phyloP scores from a whole-genome alignment of 2,888 invertebrate genomes.

The Acleris laterana region DNA sequence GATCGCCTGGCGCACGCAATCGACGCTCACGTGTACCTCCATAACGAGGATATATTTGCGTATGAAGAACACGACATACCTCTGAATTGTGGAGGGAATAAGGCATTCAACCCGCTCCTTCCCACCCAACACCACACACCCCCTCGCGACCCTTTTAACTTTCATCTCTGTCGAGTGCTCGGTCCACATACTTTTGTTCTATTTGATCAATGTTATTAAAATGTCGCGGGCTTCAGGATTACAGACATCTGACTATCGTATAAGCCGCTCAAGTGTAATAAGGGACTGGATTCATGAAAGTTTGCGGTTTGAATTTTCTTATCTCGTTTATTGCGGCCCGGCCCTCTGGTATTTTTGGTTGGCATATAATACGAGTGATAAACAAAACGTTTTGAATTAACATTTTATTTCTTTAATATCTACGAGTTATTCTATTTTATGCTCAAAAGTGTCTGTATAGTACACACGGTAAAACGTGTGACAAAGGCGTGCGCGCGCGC shows the following conservation, averaged over 20 bases:
- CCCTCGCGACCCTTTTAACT: slow-evolving; percentile 83
- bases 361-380: slow-evolving; percentile 15
- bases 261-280: slow-evolving; percentile 55
- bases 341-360: slow-evolving; percentile 32
- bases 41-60: slow-evolving; percentile 85
- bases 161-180: slow-evolving; percentile 85
- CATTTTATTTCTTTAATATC: slow-evolving; percentile 49
- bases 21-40: slow-evolving; percentile 80
- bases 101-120: slow-evolving; percentile 82
- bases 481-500: slow-evolving; percentile 50
- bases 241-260: slow-evolving; percentile 78
- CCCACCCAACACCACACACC: slow-evolving; percentile 53
- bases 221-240: slow-evolving; percentile 81
- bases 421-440: too few relatives aligned
- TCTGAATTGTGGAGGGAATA: slow-evolving; percentile 84
- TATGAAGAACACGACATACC: slow-evolving; percentile 85
- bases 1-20: slow-evolving; percentile 77
- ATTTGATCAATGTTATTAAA: slow-evolving; percentile 85
- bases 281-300: slow-evolving; percentile 37
- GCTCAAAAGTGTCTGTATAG: too few relatives aligned
- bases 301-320: slow-evolving; percentile 38
- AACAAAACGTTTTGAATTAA: slow-evolving; percentile 35
- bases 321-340: slow-evolving; percentile 36
- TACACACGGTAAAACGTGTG: slow-evolving; percentile 22
- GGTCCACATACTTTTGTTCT: slow-evolving; percentile 85